Base-by-base conservation (phyloP, 2,797 vertebrate species). In the Chelidonichthys spinosus region DNA sequence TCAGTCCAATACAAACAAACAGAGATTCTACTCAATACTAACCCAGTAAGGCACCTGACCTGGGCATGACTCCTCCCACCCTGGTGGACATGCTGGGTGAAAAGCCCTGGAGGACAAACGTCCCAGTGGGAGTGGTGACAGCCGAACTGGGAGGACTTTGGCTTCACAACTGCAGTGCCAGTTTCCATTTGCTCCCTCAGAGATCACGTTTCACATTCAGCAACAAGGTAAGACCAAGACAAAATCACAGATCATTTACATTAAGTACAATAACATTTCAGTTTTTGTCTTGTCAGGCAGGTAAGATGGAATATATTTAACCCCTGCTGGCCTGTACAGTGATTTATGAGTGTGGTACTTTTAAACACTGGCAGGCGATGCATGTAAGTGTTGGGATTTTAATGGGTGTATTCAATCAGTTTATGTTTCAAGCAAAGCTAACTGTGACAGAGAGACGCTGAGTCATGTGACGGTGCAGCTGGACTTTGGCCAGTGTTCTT, bases 401-500 rank as follows among this genome's bases (percentile, higher is more conserved):
- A 39, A 2, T n/a, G 0, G n/a, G 2, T 59, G 25, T 59, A 14
- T 65, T 66, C 4, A 52, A 43, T 52, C 5, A 25, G 25, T 25
- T 25, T 0, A 6, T 65, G 64, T 53, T 69, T 80, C 7, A 47
- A 55, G n/a, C 40, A 58, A 10, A 69, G 4, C 3, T 35, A 5
- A 54, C 15, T 59, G 10, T 15, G 66, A 63, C 11, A 43, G 18
- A 9, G 15, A 44, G 39, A 49, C n/a, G 10, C 52, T 46, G 63
- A 66, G n/a, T 73, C 46, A 81, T 56, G 40, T 74, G 17, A 63
- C 42, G 0, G 6, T 53, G n/a, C 67, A 44, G 36, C 40, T 88
- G 87, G 78, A 92, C 88, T 91, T 90, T 89, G 84, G 46, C 18
- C 85, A 32, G 53, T 39, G n/a, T 11, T 46, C 14, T 55, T 52